These are phyloP conservation scores for Gasterosteus nipponicus DNA, from an alignment of 2,113 vertebrate genomes.

Conservation along the genomic window DNA sequence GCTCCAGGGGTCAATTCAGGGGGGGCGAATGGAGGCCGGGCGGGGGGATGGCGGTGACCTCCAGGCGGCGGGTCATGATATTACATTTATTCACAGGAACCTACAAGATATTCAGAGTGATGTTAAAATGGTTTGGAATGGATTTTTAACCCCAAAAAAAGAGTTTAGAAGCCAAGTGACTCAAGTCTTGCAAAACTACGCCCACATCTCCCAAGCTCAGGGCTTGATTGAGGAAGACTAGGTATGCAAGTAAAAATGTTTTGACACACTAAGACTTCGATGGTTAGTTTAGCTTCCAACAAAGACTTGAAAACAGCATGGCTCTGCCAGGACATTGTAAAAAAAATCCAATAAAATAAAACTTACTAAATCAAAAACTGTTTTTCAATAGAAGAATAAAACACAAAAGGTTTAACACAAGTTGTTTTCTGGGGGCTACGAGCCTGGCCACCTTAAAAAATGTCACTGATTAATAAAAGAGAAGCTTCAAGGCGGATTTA, in stretches of 20 bases:
- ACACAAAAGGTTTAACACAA: not conserved
- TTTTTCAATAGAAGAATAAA: not conserved
- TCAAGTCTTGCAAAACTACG: constrained; percentile 8
- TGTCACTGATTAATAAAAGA: too few relatives aligned
- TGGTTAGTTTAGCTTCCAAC: not conserved
- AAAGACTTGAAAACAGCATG: not conserved
- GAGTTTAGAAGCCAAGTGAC: not conserved
- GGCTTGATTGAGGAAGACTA: not conserved
- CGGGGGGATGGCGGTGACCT: too few relatives aligned
- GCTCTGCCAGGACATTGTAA: not conserved
- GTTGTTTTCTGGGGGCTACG: not conserved
- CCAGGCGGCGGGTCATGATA: too few relatives aligned
- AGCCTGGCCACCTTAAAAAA: not conserved
- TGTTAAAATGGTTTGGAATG: constrained; percentile 12
- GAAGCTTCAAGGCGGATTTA: not conserved
- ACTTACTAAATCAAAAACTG: not conserved
- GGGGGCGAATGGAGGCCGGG: too few relatives aligned
- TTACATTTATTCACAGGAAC: not conserved
- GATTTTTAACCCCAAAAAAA: not conserved
- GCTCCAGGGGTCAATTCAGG: too few relatives aligned
- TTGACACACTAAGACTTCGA: not conserved
- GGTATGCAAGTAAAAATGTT: not conserved
- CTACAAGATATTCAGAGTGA: not conserved
- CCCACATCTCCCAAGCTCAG: not conserved
- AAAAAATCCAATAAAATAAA: not conserved